phyloP scores from a whole-genome alignment of 1,140 invertebrate species.

The Papilio glaucus region DNA sequence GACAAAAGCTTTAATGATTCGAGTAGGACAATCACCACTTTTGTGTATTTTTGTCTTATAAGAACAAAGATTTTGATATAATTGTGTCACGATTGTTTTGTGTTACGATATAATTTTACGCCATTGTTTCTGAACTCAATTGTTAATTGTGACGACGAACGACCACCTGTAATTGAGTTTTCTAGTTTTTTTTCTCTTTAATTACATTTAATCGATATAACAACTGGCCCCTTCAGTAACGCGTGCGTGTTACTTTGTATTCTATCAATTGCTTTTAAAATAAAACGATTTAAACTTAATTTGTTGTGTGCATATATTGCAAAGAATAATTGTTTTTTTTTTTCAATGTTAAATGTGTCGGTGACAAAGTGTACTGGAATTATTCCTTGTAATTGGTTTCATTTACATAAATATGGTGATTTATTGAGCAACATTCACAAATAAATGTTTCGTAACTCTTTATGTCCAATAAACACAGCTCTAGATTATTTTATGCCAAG shows the following conservation, averaged over 20 bases:
- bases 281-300: no score
- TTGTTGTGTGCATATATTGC: neutral
- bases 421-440: no score
- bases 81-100: neutral
- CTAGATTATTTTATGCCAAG: no score
- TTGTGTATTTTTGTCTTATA: slow-evolving; percentile 8
- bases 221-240: slow-evolving; percentile 7
- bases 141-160: slow-evolving; percentile 12
- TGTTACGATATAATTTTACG: neutral
- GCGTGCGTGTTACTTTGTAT: no score
- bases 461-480: no score
- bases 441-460: no score
- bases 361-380: no score
- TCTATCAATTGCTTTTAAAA: slow-evolving; percentile 14
- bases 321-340: neutral
- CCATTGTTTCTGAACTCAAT: slow-evolving; percentile 12
- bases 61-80: slow-evolving; percentile 11
- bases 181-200: neutral
- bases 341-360: no score
- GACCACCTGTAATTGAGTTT: neutral
- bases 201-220: neutral
- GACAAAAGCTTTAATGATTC: neutral
- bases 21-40: neutral
- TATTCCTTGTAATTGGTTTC: no score
- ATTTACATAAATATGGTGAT: no score